phyloP scores from a whole-genome alignment of 2,888 invertebrate species.

The Ornithoptera alexandrae region DNA sequence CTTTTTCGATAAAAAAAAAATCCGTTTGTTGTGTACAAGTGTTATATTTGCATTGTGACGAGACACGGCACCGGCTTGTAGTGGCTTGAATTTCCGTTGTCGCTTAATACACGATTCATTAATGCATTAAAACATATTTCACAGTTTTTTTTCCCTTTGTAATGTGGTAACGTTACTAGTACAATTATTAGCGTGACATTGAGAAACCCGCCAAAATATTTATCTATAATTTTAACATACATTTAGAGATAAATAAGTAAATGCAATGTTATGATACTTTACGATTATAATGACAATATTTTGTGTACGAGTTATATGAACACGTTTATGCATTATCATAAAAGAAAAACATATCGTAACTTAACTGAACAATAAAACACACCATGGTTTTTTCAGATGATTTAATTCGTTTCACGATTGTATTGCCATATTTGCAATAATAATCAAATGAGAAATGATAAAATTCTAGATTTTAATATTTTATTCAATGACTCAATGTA shows the following conservation, averaged over 20 bases:
- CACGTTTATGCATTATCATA: conserved; percentile 15
- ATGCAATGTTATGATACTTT: conserved; percentile 32
- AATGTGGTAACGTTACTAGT: conserved; percentile 27
- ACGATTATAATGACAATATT: conserved; percentile 25
- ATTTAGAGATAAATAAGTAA: conserved; percentile 24
- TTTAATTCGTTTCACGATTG: conserved; percentile 5
- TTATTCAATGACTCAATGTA: conserved; percentile 57
- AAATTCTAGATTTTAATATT: conserved; percentile 47
- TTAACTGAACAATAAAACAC: conserved; percentile 17
- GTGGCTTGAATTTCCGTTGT: conserved; percentile 56
- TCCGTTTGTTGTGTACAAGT: conserved; percentile 53
- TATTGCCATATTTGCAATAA: conserved; percentile 27
- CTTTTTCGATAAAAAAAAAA: conserved; percentile 49
- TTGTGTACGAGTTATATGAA: conserved; percentile 25
- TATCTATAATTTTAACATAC: conserved; percentile 22
- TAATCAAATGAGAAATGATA: conserved; percentile 50
- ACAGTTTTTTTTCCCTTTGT: conserved; percentile 15
- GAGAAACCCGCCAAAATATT: conserved; percentile 31
- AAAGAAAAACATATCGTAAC: conserved; percentile 32
- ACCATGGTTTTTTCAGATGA: background rate
- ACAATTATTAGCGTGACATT: conserved; percentile 29
- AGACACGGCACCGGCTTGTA: conserved; percentile 67
- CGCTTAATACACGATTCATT: conserved; percentile 37
- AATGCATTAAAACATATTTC: conserved; percentile 32
- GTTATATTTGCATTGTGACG: conserved; percentile 56